Conservation (phyloP, 2,113 vertebrate genomes). For the Hyperopisus bebe region DNA sequence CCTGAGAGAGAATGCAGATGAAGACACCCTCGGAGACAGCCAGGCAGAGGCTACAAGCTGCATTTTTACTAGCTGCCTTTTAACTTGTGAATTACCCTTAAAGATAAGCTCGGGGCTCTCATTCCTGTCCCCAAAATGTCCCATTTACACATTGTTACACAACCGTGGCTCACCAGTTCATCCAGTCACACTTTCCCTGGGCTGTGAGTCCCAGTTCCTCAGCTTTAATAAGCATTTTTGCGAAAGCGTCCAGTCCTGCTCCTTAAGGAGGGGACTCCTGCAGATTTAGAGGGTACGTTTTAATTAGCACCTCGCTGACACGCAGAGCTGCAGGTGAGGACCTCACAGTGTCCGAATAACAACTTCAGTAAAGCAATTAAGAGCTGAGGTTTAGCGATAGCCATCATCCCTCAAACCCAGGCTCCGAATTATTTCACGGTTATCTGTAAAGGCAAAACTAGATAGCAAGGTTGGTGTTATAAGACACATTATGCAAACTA, state of each 20-base stretch:
- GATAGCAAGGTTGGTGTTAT: background rate
- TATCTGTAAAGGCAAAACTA: background rate
- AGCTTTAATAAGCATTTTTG: background rate
- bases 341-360: background rate
- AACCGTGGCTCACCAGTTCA: background rate
- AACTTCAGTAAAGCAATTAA: background rate
- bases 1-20: background rate
- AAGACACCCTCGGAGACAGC: background rate
- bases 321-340: background rate
- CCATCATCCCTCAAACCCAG: background rate
- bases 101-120: background rate
- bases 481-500: background rate
- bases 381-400: background rate
- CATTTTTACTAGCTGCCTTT: background rate
- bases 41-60: background rate
- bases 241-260: conserved; percentile 12
- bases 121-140: background rate
- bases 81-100: background rate
- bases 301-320: conserved; percentile 11
- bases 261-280: background rate
- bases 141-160: background rate
- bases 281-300: background rate
- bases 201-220: background rate
- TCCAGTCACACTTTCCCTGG: conserved; percentile 1
- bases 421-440: background rate